Conservation (phyloP, 2,888 invertebrate species). For the Drosophila eohydei region DNA sequence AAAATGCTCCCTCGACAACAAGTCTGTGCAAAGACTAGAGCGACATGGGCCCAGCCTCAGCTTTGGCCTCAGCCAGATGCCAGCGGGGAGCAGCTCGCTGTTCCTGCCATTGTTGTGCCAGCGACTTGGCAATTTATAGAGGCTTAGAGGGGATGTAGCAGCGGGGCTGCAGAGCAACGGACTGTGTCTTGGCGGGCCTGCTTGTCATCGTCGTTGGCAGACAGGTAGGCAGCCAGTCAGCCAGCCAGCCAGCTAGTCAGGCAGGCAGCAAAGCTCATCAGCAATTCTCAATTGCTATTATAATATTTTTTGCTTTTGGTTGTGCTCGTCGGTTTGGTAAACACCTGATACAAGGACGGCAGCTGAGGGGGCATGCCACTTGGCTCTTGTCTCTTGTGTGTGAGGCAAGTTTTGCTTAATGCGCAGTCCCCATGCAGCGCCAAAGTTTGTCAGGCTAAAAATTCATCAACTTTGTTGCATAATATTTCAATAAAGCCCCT, state of each 20-base stretch:
- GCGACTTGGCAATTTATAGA: constrained; percentile 51
- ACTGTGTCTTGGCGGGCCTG: constrained; percentile 38
- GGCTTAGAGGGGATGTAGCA: not conserved
- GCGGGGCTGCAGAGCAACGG: not conserved
- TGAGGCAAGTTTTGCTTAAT: constrained; percentile 67
- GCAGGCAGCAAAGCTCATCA: constrained; percentile 70
- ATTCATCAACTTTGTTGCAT: constrained; percentile 81
- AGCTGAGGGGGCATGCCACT: constrained; percentile 13
- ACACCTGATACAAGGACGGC: constrained; percentile 72
- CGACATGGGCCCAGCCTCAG: constrained; percentile 28
- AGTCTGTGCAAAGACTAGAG: constrained; percentile 66
- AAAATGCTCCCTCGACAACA: constrained; percentile 81
- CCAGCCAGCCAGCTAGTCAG: constrained; percentile 24
- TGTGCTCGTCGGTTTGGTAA: constrained; percentile 55
- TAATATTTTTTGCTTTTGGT: constrained; percentile 69
- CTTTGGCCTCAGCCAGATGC: constrained; percentile 12
- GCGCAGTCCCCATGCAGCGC: constrained; percentile 68
- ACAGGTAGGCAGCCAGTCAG: constrained; percentile 30
- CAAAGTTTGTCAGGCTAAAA: constrained; percentile 68
- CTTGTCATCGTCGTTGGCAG: constrained; percentile 24
- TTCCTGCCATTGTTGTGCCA: constrained; percentile 47
- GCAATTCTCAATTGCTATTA: constrained; percentile 81
- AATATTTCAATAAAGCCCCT: constrained; percentile 75
- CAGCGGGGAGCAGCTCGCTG: constrained; percentile 21
- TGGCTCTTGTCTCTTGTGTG: constrained; percentile 1